Evolutionary conservation across 2,113 vertebrate species (phyloP), one percentile per base, ranked within the genome.

Genomic region (Scytalopus superciliaris): DNA sequence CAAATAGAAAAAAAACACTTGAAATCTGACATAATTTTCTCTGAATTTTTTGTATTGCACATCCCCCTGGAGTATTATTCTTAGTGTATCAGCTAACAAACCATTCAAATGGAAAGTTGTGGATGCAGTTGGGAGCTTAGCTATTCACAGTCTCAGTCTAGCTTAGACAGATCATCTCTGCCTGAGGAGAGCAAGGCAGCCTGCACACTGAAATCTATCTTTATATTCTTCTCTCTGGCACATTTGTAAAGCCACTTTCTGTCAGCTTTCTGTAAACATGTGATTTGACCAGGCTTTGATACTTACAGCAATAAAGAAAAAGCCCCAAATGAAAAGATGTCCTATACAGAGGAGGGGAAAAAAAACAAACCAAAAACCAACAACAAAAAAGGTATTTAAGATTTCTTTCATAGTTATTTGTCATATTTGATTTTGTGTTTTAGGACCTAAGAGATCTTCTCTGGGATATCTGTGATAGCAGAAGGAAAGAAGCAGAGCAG

Each of bases 391-490:
- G 14, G 11, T 37, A 68, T 50, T 8, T 25, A 74, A 37, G 6
- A 23, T 83, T 86, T 84, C n/a, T 53, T 70, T 91, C 10, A 49
- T 82, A 28, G 17, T 37, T 80, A 73, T 45, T 75, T 57, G 11
- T 39, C 6, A 3, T 47, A 31, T 57, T 76, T 69, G 21, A 19
- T 94, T 84, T 80, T 78, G 31, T 77, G 33, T 49, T 75, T 77
- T 93, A 99, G 99, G 98, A 99, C 59, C 95, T 99, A 76, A 94
- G 98, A 64, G 98, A 99, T 82, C 97, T 97, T 57, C 97, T 99
- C 44, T 99, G 98, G 98, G 98, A 99, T 90, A 99, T 99, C 47
- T 98, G 98, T 94, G 98, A 99, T 35, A 98, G 97, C 25, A 97
- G 98, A 81, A 99, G 97, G 69, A 98, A 99, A 66, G 98, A 99